A percentile compares a stretch with the other conserved stretches of the same genome.
These are phyloP conservation scores for Stichopus chloronotus DNA, from an alignment of 35 echinoderm and acorn worm species.

Conservation along the genomic window DNA sequence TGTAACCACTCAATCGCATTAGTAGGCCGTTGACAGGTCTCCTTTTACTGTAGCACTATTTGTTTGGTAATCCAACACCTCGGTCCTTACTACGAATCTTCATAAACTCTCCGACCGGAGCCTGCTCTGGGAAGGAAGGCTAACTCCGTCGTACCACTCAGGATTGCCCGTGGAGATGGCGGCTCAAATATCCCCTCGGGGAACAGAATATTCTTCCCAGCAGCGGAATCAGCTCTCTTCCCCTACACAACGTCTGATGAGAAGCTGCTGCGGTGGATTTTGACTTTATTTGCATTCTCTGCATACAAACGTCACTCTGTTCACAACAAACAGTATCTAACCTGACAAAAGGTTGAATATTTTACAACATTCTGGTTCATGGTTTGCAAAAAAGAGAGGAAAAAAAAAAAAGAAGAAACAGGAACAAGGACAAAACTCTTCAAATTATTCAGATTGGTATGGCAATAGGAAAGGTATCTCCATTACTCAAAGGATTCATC, in stretches of 20 bases:
- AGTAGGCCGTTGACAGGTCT: background rate
- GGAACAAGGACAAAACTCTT: too few species aligned
- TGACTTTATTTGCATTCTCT: slow-evolving; percentile 27
- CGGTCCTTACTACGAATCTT: background rate
- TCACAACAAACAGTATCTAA: slow-evolving; percentile 5
- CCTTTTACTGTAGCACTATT: slow-evolving; percentile 8
- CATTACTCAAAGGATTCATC: too few species aligned
- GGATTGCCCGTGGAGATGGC: background rate
- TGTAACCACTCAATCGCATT: slow-evolving; percentile 33
- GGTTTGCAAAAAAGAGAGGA: background rate
- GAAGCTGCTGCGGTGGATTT: slow-evolving; percentile 13
- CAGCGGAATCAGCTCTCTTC: background rate
- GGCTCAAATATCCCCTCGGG: slow-evolving; percentile 32
- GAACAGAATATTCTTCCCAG: background rate
- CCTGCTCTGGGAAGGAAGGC: background rate
- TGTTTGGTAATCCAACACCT: slow-evolving; percentile 21
- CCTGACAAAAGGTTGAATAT: slow-evolving; percentile 5
- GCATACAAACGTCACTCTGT: slow-evolving; percentile 45
- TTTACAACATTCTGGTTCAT: background rate
- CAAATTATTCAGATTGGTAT: too few species aligned
- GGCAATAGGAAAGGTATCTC: too few species aligned
- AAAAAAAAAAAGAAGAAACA: background rate
- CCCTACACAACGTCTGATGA: background rate
- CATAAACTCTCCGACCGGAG: slow-evolving; percentile 8
- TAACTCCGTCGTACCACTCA: slow-evolving; percentile 13